A percentile compares a stretch with the other conserved stretches of the same genome.
These are phyloP conservation scores for Drosophila cognata DNA, from an alignment of 2,888 invertebrate species.

Conservation along the genomic window DNA sequence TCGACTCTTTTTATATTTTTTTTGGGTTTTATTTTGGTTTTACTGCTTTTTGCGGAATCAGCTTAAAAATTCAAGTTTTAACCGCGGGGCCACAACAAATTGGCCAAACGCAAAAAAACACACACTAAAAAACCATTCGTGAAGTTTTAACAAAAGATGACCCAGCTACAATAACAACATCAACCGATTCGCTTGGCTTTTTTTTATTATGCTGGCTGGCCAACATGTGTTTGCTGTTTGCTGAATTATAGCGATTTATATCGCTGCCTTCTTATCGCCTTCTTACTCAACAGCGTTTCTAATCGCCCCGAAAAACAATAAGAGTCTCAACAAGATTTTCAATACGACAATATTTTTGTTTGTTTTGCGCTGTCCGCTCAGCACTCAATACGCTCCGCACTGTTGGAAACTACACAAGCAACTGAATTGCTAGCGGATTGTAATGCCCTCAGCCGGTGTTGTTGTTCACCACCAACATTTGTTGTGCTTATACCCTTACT, in stretches of 20 bases:
- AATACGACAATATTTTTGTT: slow-evolving; percentile 7
- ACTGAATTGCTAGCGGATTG: slow-evolving; percentile 52
- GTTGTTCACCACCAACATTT: slow-evolving; percentile 24
- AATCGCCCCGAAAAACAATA: slow-evolving; percentile 37
- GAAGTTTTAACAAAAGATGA: slow-evolving; percentile 54
- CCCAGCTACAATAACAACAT: slow-evolving; percentile 32
- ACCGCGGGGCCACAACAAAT: slow-evolving; percentile 52
- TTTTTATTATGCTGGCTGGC: slow-evolving; percentile 18
- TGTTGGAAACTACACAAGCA: slow-evolving; percentile 55
- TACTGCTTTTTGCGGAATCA: slow-evolving; percentile 70
- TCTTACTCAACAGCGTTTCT: slow-evolving; percentile 48
- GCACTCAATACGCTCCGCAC: slow-evolving; percentile 48
- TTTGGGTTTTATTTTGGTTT: slow-evolving; percentile 29
- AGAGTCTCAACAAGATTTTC: slow-evolving; percentile 1
- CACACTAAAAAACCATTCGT: slow-evolving; percentile 54
- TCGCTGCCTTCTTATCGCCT: slow-evolving; percentile 55
- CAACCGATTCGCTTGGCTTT: slow-evolving; percentile 16
- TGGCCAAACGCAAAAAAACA: slow-evolving; percentile 51
- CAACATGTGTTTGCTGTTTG: slow-evolving; percentile 29
- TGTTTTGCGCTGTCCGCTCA: slow-evolving; percentile 11
- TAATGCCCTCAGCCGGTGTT: slow-evolving; percentile 29
- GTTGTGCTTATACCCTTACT: slow-evolving; percentile 22
- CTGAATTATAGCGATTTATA: slow-evolving; percentile 55
- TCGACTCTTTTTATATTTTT: slow-evolving; percentile 19
- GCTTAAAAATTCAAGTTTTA: slow-evolving; percentile 81